Evolutionary conservation across 2,113 vertebrate species (phyloP), one percentile per base, ranked within the genome.

Genomic region (Grantiella picta): DNA sequence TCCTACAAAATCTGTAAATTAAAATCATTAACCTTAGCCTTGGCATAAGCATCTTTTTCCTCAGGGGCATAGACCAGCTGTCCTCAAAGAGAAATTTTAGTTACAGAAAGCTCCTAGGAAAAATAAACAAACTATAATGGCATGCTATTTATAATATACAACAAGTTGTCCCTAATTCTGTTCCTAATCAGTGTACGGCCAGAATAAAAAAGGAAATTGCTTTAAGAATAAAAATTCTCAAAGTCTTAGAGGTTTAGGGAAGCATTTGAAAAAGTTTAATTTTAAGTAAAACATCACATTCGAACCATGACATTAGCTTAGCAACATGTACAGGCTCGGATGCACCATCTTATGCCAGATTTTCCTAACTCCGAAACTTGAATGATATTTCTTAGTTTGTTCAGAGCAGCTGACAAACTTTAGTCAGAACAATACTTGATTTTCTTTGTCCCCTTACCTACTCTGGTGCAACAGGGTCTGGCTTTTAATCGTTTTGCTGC

Each of bases 1-100:
- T 80, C 52, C 47, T 56, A 90, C 59, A 78, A 92, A 94, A 95
- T 38, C 35, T 80, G 63, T n/a, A 93, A 91, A 86, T 80, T 90
- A 88, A 94, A 83, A 86, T 92, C 19, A 77, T 91, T 96, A 96
- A 91, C 63, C 68, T 82, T 64, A 90, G 42, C 50, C 33, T 90
- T 83, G 50, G 75, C n/a, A 76, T 79, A 87, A 94, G 57, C 82
- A 86, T 70, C 45, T 63, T 95, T 88, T 90, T 92, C 52, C 90
- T 94, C 64, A n/a, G 54, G 44, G 85, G 68, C 64, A 78, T 22
- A 24, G 60, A 81, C 42, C 87, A 81, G 68, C 90, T 95, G 68
- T 93, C 56, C 47, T 66, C 63, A 70, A 90, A 90, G 17, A 82
- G 50, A 92, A 80, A 90, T 90, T 92, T 86, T 63, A 27, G 35